These are phyloP conservation scores for Pituophis catenifer DNA, from an alignment of 2,113 vertebrate species.

Conservation along the genomic window DNA sequence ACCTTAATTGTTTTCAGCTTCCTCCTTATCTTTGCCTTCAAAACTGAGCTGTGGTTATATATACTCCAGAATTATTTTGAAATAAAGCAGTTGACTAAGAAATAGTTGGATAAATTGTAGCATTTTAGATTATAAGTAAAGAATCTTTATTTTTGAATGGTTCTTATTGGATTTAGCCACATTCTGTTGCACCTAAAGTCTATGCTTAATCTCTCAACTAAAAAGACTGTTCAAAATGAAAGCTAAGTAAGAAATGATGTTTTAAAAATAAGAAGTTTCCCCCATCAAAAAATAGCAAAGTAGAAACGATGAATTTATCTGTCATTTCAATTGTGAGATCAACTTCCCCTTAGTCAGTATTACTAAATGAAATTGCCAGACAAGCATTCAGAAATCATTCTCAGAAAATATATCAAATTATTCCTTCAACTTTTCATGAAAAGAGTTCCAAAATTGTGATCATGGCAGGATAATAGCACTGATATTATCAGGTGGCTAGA, in stretches of 20 bases:
- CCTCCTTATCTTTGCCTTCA: background rate
- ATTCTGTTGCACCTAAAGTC: background rate
- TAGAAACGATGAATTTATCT: background rate
- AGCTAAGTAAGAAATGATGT: background rate
- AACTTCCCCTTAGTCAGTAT: background rate
- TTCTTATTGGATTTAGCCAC: background rate
- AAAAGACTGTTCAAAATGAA: background rate
- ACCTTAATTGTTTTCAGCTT: background rate
- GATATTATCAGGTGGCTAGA: conserved; percentile 20
- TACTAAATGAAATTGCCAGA: conserved; percentile 26
- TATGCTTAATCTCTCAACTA: background rate
- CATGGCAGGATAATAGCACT: background rate
- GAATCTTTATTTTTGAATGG: background rate
- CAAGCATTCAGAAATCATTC: conserved; percentile 2
- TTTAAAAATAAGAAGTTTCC: background rate
- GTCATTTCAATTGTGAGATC: background rate
- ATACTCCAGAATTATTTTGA: background rate
- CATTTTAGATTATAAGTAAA: background rate
- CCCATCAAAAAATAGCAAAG: background rate
- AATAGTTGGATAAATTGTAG: background rate
- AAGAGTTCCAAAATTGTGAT: background rate
- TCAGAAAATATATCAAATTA: conserved; percentile 19
- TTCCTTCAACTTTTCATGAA: conserved; percentile 10
- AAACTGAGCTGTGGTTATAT: background rate
- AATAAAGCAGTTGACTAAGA: background rate